These are phyloP conservation scores for Nymphicus hollandicus DNA, from an alignment of 2,113 vertebrate species.

Conservation along the genomic window DNA sequence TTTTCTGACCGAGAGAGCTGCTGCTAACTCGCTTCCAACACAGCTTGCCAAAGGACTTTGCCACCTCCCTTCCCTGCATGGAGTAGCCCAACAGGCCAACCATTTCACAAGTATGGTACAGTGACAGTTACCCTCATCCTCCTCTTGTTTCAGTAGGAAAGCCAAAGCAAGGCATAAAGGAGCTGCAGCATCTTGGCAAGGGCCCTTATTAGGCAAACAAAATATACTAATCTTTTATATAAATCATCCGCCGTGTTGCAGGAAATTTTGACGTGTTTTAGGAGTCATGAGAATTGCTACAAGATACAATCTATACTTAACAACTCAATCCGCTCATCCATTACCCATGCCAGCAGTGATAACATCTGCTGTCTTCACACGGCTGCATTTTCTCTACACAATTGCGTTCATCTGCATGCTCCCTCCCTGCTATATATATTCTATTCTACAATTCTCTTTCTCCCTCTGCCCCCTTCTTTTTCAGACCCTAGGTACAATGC, in stretches of 20 bases:
- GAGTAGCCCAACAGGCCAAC: background rate
- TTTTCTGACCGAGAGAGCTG: background rate
- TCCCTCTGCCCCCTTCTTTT: background rate
- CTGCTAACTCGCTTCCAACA: background rate
- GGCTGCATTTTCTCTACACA: background rate
- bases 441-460: background rate
- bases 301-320: conserved; percentile 12
- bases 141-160: background rate
- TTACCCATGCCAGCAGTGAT: background rate
- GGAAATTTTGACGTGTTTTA: background rate
- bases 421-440: background rate
- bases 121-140: background rate
- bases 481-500: background rate
- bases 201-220: conserved; percentile 13
- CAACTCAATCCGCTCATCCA: background rate
- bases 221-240: background rate
- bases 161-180: background rate
- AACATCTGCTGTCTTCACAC: background rate
- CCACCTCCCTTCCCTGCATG: background rate
- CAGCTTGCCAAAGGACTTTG: background rate
- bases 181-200: background rate
- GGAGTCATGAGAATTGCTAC: background rate
- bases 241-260: background rate
- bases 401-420: accelerated
- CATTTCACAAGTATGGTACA: background rate